Percentiles rank a stretch among this genome's conserved stretches.
Conservation (phyloP, 2,113 vertebrate species). For the Hydropotes inermis region DNA sequence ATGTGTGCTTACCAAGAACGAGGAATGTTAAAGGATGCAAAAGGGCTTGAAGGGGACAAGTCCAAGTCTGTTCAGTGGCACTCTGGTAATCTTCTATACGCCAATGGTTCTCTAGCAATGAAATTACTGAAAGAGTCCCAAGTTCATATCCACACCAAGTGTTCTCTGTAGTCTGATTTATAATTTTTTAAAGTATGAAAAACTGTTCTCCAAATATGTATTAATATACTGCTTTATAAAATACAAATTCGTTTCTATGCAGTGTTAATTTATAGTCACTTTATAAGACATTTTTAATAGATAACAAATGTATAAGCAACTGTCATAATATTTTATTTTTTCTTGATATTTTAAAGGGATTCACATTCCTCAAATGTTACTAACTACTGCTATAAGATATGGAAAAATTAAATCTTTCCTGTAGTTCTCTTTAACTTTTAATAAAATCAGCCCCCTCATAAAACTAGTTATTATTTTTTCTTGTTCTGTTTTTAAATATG, state of each 20-base stretch:
- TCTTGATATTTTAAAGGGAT: conserved; percentile 1
- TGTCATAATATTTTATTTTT: not conserved
- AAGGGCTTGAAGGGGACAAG: not conserved
- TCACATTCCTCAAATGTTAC: not conserved
- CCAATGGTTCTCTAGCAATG: not conserved
- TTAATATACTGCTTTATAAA: not conserved
- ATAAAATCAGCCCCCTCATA: not conserved
- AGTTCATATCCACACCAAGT: not conserved
- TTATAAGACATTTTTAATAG: not conserved
- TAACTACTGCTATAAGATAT: not conserved
- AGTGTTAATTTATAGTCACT: not conserved
- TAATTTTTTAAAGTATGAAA: not conserved
- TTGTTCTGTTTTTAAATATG: not conserved
- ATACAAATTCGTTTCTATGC: not conserved
- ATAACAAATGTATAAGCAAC: not conserved
- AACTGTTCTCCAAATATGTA: not conserved
- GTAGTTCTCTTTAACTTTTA: not conserved
- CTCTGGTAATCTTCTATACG: not conserved
- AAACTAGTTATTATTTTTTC: conserved; percentile 8
- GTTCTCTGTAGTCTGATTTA: not conserved
- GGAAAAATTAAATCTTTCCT: conserved; percentile 13
- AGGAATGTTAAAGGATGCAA: not conserved
- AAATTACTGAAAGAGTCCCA: not conserved
- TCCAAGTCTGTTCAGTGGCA: not conserved
- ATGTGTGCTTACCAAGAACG: not conserved